Percentiles rank a stretch among this genome's conserved stretches.
Conservation (phyloP, 2,888 invertebrate genomes). For the Hemithea aestivaria region DNA sequence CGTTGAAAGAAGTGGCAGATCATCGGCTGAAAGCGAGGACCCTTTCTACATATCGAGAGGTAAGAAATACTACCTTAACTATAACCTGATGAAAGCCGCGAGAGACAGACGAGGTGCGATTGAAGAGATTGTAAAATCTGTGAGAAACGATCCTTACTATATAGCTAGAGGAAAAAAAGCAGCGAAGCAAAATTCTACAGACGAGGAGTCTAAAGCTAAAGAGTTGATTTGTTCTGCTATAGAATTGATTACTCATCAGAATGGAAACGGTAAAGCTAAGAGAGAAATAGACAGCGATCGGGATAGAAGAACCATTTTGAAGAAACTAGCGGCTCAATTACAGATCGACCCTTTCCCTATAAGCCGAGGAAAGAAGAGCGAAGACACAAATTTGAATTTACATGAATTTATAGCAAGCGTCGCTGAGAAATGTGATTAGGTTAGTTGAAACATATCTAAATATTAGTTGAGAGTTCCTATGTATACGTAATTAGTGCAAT, state of each 20-base stretch:
- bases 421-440: slow-evolving; percentile 51
- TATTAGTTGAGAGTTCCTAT: slow-evolving; percentile 1
- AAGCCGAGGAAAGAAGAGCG: slow-evolving; percentile 63
- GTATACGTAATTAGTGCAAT: slow-evolving; percentile 15
- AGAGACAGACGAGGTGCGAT: slow-evolving; percentile 62
- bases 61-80: slow-evolving; percentile 49
- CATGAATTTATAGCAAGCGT: slow-evolving; percentile 54
- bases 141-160: slow-evolving; percentile 72
- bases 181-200: slow-evolving; percentile 30
- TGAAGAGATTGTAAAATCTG: slow-evolving; percentile 67
- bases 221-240: slow-evolving; percentile 61
- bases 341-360: slow-evolving; percentile 70
- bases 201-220: slow-evolving; percentile 48
- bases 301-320: slow-evolving; percentile 59
- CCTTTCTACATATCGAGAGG: slow-evolving; percentile 65
- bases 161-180: slow-evolving; percentile 76
- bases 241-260: slow-evolving; percentile 43
- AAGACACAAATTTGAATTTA: slow-evolving; percentile 31
- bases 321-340: slow-evolving; percentile 63
- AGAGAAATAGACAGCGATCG: slow-evolving; percentile 58
- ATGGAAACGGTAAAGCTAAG: slow-evolving; percentile 43
- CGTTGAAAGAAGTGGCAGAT: slow-evolving; percentile 66
- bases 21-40: slow-evolving; percentile 57
- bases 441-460: slow-evolving; percentile 8
- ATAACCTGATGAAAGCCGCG: slow-evolving; percentile 42